Percentiles rank a stretch among this genome's conserved stretches.
Evolutionary conservation across 2,888 invertebrate genomes (phyloP).

Genomic region (Nesidiocoris tenuis): DNA sequence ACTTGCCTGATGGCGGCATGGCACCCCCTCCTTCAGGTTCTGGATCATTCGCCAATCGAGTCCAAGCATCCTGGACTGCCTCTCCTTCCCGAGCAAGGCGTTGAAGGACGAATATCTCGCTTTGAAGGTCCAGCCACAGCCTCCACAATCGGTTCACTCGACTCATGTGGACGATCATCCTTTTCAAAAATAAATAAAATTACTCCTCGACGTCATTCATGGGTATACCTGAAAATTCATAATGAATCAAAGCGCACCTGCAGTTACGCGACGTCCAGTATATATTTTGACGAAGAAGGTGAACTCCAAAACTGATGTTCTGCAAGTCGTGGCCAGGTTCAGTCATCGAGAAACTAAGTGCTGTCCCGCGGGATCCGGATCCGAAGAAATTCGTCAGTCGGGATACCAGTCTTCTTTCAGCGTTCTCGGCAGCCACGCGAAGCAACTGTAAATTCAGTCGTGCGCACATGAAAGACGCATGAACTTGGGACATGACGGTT

Average conservation of each 20-base stretch:
- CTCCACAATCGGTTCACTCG: conserved; percentile 61
- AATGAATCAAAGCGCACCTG: conserved; percentile 52
- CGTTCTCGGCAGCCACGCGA: conserved; percentile 46
- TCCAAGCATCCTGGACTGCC: neutral
- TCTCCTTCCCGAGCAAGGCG: conserved; percentile 56
- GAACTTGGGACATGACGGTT: too few relatives aligned
- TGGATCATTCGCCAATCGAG: neutral
- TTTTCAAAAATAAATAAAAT: neutral
- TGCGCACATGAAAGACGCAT: neutral
- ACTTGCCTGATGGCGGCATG: too few relatives aligned
- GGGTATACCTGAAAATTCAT: too few relatives aligned
- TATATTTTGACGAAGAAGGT: conserved; percentile 54
- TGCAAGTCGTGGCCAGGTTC: conserved; percentile 56
- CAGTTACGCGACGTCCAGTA: conserved; percentile 55
- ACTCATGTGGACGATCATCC: conserved; percentile 17
- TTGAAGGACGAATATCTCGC: conserved; percentile 61
- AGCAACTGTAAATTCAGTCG: conserved; percentile 42
- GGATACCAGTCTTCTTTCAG: conserved; percentile 46
- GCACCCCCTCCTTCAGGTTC: too few relatives aligned
- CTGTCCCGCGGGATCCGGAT: conserved; percentile 50
- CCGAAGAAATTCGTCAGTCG: conserved; percentile 47
- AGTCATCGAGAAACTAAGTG: conserved; percentile 49
- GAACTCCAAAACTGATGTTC: conserved; percentile 53
- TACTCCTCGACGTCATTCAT: too few relatives aligned
- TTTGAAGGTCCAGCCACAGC: conserved; percentile 65